Evolutionary conservation across 2,113 vertebrate species (phyloP).

Genomic region (Danionella cerebrum): DNA sequence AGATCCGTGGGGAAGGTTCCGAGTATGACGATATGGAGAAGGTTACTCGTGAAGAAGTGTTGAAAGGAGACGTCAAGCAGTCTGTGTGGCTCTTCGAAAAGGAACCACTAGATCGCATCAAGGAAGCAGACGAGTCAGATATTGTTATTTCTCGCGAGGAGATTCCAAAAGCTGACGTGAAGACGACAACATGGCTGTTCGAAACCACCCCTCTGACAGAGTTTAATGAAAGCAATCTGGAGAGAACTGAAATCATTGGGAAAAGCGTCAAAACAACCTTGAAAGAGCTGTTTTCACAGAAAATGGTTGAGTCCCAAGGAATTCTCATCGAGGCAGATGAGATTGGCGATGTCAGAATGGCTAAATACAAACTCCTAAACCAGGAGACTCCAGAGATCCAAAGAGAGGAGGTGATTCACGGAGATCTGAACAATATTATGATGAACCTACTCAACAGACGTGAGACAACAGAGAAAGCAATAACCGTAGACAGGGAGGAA

Average conservation of each 20-base stretch:
- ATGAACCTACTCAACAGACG: slow-evolving; percentile 75
- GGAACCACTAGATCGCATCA: slow-evolving; percentile 76
- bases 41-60: slow-evolving; percentile 77
- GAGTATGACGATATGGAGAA: slow-evolving; percentile 73
- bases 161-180: slow-evolving; percentile 80
- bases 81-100: slow-evolving; percentile 91
- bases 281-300: slow-evolving; percentile 76
- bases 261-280: slow-evolving; percentile 83
- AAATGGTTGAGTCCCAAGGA: slow-evolving; percentile 80
- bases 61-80: slow-evolving; percentile 82
- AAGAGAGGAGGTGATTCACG: slow-evolving; percentile 76
- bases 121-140: slow-evolving; percentile 61
- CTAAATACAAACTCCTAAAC: slow-evolving; percentile 83
- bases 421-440: slow-evolving; percentile 80
- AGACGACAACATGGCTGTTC: slow-evolving; percentile 86
- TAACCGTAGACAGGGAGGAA: slow-evolving; percentile 73
- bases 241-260: slow-evolving; percentile 75
- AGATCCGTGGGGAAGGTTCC: slow-evolving; percentile 66
- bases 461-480: slow-evolving; percentile 60
- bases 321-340: slow-evolving; percentile 84
- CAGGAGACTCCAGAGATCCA: slow-evolving; percentile 77
- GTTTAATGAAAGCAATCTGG: slow-evolving; percentile 70
- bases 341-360: slow-evolving; percentile 84
- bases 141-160: slow-evolving; percentile 62
- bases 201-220: slow-evolving; percentile 78